Conservation (phyloP, 2,888 invertebrate genomes). For the Cephalotes varians region DNA sequence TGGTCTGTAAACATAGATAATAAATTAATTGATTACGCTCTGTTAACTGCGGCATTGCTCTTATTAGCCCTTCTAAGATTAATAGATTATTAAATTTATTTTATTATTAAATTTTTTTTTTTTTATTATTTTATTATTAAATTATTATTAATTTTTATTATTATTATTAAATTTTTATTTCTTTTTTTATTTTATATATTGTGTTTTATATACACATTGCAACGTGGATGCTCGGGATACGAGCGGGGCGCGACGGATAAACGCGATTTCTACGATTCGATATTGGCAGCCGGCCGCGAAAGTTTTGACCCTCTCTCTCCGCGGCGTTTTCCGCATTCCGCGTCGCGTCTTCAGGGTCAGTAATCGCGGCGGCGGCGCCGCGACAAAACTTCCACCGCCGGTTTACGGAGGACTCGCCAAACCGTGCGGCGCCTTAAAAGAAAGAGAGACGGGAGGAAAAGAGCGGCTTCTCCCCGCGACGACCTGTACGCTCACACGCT, state of each 20-base stretch:
- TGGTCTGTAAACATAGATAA: too few species aligned
- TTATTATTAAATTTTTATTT: too few species aligned
- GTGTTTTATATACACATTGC: background rate
- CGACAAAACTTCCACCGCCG: conserved; percentile 42
- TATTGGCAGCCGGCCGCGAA: conserved; percentile 53
- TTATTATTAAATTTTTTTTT: too few species aligned
- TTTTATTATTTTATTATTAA: too few species aligned
- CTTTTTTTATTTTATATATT: too few species aligned
- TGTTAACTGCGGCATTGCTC: too few species aligned
- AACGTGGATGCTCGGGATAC: conserved; percentile 36
- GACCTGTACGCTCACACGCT: background rate
- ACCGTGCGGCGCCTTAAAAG: background rate
- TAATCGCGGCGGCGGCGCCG: background rate
- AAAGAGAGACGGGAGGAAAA: background rate
- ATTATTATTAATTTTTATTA: too few species aligned
- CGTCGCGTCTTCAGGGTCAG: conserved; percentile 30
- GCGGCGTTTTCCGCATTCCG: conserved; percentile 41
- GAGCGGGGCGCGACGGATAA: conserved; percentile 14
- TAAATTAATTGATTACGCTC: too few species aligned
- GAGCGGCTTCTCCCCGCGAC: background rate
- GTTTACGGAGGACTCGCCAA: conserved; percentile 50
- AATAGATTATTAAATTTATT: too few species aligned
- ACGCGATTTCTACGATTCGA: conserved; percentile 60
- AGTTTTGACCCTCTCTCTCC: conserved; percentile 59
- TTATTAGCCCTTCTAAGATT: too few species aligned